These are phyloP conservation scores for Aporrectodea caliginosa DNA, from an alignment of 1,140 invertebrate species.

Conservation along the genomic window DNA sequence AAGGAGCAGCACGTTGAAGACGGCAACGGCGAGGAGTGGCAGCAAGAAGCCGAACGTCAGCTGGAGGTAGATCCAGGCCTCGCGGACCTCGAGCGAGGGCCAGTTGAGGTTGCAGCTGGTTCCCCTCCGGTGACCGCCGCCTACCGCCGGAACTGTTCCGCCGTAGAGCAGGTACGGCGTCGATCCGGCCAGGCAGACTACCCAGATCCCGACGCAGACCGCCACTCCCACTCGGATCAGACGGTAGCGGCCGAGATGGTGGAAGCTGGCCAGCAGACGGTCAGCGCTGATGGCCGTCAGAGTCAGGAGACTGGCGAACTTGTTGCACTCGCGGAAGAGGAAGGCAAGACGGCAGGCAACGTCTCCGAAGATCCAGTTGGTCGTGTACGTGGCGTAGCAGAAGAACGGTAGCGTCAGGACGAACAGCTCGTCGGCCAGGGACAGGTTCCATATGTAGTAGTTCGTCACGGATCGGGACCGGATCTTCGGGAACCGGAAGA, in stretches of 20 bases:
- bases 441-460: slow-evolving; percentile 27
- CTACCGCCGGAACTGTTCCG: neutral
- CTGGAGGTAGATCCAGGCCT: neutral
- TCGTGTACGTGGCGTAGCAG: slow-evolving; percentile 15
- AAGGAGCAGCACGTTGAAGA: neutral
- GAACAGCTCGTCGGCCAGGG: slow-evolving; percentile 13
- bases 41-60: slow-evolving; percentile 5
- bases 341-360: neutral
- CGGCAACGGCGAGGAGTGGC: neutral
- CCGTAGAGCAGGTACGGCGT: slow-evolving; percentile 5
- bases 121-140: too few relatives aligned
- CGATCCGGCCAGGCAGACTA: neutral
- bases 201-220: slow-evolving; percentile 13
- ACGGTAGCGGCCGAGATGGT: slow-evolving; percentile 10
- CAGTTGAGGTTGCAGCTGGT: slow-evolving; percentile 11
- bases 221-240: neutral
- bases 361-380: slow-evolving; percentile 17
- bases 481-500: neutral
- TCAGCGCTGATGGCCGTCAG: slow-evolving; percentile 2
- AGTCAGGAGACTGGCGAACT: neutral
- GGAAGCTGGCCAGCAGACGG: slow-evolving; percentile 14
- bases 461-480: neutral
- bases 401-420: slow-evolving; percentile 19
- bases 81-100: neutral
- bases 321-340: slow-evolving; percentile 10